These are phyloP conservation scores for Lagorchestes hirsutus DNA, from an alignment of 2,797 vertebrate species.

Conservation along the genomic window DNA sequence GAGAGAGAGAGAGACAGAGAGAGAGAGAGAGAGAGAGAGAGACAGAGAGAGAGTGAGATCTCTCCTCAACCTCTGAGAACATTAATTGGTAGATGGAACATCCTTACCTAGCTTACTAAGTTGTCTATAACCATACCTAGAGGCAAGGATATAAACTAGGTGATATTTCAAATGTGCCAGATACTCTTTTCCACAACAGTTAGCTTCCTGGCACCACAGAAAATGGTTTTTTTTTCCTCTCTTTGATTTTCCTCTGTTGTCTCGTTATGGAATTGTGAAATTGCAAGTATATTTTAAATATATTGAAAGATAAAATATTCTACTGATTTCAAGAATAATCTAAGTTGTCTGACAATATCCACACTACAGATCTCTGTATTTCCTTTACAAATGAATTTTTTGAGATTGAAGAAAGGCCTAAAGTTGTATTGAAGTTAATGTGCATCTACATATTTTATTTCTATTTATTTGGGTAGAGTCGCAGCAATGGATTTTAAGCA, in stretches of 20 bases:
- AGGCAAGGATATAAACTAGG: not conserved
- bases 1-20: too few species aligned
- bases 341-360: not conserved
- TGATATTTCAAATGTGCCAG: conserved; percentile 13
- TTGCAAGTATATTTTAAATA: not conserved
- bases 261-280: not conserved
- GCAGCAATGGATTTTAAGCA: not conserved
- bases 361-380: not conserved
- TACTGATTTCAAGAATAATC: not conserved
- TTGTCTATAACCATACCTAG: not conserved
- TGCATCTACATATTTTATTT: not conserved
- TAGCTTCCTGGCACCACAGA: not conserved
- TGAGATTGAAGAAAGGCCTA: conserved; percentile 3
- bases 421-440: not conserved
- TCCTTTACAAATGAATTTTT: conserved; percentile 27
- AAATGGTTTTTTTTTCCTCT: not conserved
- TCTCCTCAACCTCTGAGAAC: not conserved
- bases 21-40: too few species aligned
- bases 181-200: not conserved
- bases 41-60: not conserved
- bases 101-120: not conserved
- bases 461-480: not conserved
- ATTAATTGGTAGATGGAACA: not conserved
- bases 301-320: not conserved
- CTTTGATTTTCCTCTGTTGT: not conserved